These are phyloP conservation scores for Danaus plexippus DNA, from an alignment of 1,140 invertebrate species.

Conservation along the genomic window DNA sequence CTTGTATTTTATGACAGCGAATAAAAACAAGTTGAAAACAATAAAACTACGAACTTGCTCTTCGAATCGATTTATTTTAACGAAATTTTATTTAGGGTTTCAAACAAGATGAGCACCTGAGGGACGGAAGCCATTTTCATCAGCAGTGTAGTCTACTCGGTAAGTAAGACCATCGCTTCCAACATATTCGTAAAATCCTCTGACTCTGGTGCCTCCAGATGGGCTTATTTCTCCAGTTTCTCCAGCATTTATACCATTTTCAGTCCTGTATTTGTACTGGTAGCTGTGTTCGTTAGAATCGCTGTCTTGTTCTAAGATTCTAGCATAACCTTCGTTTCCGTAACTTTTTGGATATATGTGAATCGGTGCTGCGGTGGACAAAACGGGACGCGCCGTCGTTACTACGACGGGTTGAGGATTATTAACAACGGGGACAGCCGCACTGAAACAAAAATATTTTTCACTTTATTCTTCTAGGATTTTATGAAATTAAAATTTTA, in stretches of 20 bases:
- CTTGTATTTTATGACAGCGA: too few species aligned
- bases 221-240: conserved; percentile 65
- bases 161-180: conserved; percentile 72
- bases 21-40: too few species aligned
- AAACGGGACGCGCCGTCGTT: conserved; percentile 6
- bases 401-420: conserved; percentile 9
- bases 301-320: conserved; percentile 47
- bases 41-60: too few species aligned
- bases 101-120: conserved; percentile 65
- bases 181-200: conserved; percentile 75
- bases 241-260: conserved; percentile 61
- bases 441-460: conserved; percentile 14
- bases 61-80: too few species aligned
- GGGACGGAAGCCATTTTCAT: conserved; percentile 77
- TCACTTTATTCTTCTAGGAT: too few species aligned
- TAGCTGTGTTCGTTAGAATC: conserved; percentile 45
- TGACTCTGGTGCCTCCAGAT: conserved; percentile 76
- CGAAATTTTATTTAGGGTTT: too few species aligned
- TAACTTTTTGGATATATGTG: conserved; percentile 25
- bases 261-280: conserved; percentile 53
- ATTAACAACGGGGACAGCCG: conserved; percentile 10
- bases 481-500: too few species aligned
- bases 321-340: conserved; percentile 33
- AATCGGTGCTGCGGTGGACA: conserved; percentile 8
- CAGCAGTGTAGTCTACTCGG: conserved; percentile 76